phyloP scores from a whole-genome alignment of 64 coral and sea anemone genomes.

The Actinia equina region DNA sequence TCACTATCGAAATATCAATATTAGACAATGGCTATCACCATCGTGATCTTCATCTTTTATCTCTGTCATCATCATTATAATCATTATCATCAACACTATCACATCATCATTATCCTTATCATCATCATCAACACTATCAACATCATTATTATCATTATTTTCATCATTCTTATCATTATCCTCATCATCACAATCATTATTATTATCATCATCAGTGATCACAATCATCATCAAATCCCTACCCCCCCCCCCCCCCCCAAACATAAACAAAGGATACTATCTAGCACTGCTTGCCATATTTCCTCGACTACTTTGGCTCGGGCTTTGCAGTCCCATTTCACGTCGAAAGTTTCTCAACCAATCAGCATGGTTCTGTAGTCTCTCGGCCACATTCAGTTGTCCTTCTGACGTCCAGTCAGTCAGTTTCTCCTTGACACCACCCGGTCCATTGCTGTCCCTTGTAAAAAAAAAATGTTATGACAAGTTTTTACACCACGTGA shows the following conservation, averaged over 20 bases:
- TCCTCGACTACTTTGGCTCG: neutral
- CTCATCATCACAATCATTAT: too few species aligned
- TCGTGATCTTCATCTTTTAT: too few species aligned
- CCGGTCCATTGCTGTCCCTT: slow-evolving; percentile 24
- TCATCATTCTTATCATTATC: too few species aligned
- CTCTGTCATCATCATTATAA: too few species aligned
- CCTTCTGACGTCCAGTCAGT: slow-evolving; percentile 74
- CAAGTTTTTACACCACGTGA: too few species aligned
- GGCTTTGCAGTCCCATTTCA: slow-evolving; percentile 48
- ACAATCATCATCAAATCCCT: neutral
- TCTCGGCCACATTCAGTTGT: slow-evolving; percentile 62
- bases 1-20: too few species aligned
- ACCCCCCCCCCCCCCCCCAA: neutral
- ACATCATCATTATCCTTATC: neutral
- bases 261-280: slow-evolving; percentile 4
- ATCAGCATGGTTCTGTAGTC: slow-evolving; percentile 73
- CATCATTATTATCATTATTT: too few species aligned
- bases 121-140: too few species aligned
- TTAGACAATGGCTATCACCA: too few species aligned
- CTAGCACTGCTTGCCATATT: neutral
- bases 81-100: neutral
- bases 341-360: slow-evolving; percentile 88
- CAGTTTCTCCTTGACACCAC: slow-evolving; percentile 9
- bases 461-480: neutral
- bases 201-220: neutral